Evolutionary conservation across 2,113 vertebrate species (phyloP).

Genomic region (Cyanistes caeruleus): DNA sequence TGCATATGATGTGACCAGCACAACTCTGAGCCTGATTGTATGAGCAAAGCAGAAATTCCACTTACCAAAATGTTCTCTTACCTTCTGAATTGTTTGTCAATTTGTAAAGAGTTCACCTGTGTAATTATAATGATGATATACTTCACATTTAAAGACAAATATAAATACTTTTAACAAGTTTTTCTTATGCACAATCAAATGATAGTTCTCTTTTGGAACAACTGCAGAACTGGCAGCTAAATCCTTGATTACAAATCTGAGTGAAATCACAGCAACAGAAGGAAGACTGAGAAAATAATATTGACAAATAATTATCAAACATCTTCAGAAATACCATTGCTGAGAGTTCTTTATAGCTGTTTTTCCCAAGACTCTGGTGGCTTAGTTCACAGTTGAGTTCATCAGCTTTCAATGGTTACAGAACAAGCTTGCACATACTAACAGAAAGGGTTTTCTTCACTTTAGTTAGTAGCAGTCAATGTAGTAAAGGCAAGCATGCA

Average conservation of each 20-base stretch:
- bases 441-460: neutral
- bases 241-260: neutral
- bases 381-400: neutral
- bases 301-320: neutral
- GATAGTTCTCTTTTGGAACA: neutral
- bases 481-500: neutral
- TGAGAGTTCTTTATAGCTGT: neutral
- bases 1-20: neutral
- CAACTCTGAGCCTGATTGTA: neutral
- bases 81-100: neutral
- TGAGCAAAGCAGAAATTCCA: neutral
- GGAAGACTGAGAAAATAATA: neutral
- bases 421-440: neutral
- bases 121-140: neutral
- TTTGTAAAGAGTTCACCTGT: neutral
- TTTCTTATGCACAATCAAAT: neutral
- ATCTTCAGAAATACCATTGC: neutral
- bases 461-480: neutral
- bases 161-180: neutral
- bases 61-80: neutral
- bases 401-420: neutral
- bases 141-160: neutral
- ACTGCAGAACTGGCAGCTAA: neutral
- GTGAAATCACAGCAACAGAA: neutral
- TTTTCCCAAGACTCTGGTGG: neutral